Base-by-base conservation (phyloP, 2,113 vertebrate genomes). In the Thunnus thynnus region DNA sequence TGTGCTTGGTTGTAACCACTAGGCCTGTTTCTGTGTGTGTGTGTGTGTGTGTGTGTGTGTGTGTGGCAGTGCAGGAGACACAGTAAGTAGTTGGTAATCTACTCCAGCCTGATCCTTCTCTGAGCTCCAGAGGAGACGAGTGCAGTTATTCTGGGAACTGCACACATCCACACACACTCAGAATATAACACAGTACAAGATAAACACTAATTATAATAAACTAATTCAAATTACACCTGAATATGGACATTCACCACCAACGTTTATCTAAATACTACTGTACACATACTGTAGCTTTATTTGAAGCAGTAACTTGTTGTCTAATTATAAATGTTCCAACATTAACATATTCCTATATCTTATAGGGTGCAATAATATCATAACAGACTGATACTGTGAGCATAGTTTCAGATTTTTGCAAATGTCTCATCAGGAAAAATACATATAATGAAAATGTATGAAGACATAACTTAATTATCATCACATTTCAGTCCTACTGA, bases 11-110 rank as follows among this genome's bases (percentile, higher is more conserved):
- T 67, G 46, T 52, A 67, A 67, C n/a, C 47, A 22, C 63, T 77
- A 58, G 36, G 32, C 17, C 22, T 72, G 16, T 41, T 17, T 55
- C 46, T 74, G 63, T 80, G 25, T 27, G 2, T 52, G 22, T 46
- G 64, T 18, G 36, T 51, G 60, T 72, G 17, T 71, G 62, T 72
- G 16, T 52, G 56, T 70, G 65, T 22, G 51, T 80, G 74, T 72
- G 27, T 63, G 14, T 70, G 65, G 44, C 48, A 56, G 52, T 12
- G 32, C 18, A 41, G 36, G 8, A 41, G 36, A 8, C 17, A 41
- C 13, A 18, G 13, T 44, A 91, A 95, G 91, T 63, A 88, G 76
- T 30, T 82, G 44, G 48, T 94, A 94, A 94, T 94, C 93, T 91
- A 79, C 67, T 88, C 18, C 80, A 56, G 71, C 13, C 82, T 93